These are phyloP conservation scores for Diplolepis rosae DNA, from an alignment of 2,888 invertebrate genomes.

Conservation along the genomic window DNA sequence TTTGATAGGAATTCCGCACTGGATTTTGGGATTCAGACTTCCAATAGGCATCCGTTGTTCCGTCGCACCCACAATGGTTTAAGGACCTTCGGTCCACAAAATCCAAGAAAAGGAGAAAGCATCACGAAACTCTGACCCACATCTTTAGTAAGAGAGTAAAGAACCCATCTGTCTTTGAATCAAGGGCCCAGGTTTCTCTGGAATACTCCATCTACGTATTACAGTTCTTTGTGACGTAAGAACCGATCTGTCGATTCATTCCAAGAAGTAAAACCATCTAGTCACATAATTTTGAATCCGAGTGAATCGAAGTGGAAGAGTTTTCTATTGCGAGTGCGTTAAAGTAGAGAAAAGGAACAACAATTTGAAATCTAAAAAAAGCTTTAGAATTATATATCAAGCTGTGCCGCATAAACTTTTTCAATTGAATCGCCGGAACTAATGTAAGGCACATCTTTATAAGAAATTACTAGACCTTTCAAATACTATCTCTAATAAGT, in stretches of 20 bases:
- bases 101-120: slow-evolving; percentile 65
- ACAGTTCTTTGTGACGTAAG: slow-evolving; percentile 16
- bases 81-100: slow-evolving; percentile 46
- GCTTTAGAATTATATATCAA: too few species aligned
- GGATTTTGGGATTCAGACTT: background rate
- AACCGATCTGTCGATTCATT: slow-evolving; percentile 18
- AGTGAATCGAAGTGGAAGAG: background rate
- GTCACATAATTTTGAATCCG: background rate
- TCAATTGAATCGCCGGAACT: background rate
- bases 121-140: slow-evolving; percentile 62
- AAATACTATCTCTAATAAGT: background rate
- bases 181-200: background rate
- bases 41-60: background rate
- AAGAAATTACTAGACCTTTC: background rate
- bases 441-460: background rate
- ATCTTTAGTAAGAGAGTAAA: slow-evolving; percentile 43
- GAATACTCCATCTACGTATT: slow-evolving; percentile 13
- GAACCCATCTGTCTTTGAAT: slow-evolving; percentile 2
- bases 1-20: background rate
- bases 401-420: background rate
- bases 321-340: background rate
- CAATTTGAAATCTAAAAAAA: background rate
- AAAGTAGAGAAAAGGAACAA: background rate
- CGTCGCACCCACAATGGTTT: slow-evolving; percentile 12
- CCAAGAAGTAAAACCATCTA: background rate